Evolutionary conservation across 2,888 invertebrate species (phyloP), one percentile per base, ranked within the genome.

Genomic region (Nyleta sp.): DNA sequence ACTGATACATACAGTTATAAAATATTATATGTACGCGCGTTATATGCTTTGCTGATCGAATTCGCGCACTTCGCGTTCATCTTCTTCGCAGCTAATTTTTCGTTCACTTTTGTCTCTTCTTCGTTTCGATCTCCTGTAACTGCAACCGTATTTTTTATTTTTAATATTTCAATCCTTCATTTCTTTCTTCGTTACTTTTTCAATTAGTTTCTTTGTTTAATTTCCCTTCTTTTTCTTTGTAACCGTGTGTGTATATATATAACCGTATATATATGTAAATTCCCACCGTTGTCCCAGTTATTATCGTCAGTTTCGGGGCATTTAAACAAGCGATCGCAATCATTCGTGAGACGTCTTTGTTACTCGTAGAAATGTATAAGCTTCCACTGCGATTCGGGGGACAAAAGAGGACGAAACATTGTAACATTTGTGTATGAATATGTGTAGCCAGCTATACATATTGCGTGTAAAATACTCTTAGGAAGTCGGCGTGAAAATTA

Each of bases 1-100:
- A 88, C 85, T 86, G 88, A 87, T 88, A 87, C 88, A 88, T 88
- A 89, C 84, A 85, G 85, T 87, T 88, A 89, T 87, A 90, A 90
- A 90, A 90, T 88, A 89, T 84, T 84, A 83, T 87, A 87, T 86
- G 87, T 86, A 84, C 81, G 87, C 87, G 85, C 84, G 62, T 70
- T 83, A 82, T 80, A 80, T 84, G 84, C 83, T 84, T 83, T 80
- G 81, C 80, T 82, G 64, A 78, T 80, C 83, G 71, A 81, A 84
- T 77, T 60, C 53, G 35, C 64, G 70, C 71, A 65, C 48, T 70
- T 73, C 65, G 81, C 73, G 78, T 81, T 50, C 22, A 44, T 75
- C 17, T 67, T 74, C 62, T 35, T 71, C 50, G 71, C 17, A 20
- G 38, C 48, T 59, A 40, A 18, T 18, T 48, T 50, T 59, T 35